phyloP scores from a whole-genome alignment of 2,888 invertebrate genomes.

The Nomada ferruginata region DNA sequence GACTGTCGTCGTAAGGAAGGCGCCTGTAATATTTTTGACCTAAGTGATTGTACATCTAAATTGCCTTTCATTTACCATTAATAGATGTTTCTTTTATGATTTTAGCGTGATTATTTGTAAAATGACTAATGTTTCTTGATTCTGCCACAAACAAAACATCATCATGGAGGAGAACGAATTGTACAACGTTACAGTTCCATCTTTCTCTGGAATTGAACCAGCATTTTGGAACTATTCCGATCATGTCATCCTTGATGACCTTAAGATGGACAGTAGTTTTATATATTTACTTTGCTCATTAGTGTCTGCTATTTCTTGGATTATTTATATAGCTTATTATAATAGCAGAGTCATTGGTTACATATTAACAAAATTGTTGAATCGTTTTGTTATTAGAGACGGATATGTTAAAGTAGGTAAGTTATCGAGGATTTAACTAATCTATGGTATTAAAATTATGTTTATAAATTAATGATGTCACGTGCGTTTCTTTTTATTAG shows the following conservation, averaged over 20 bases:
- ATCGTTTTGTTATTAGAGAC: conserved; percentile 93
- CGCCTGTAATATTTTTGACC: neutral
- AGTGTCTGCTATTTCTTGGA: conserved; percentile 94
- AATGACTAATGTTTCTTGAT: conserved; percentile 65
- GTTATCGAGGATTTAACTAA: conserved; percentile 69
- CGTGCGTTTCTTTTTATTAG: conserved; percentile 83
- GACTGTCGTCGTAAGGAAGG: neutral
- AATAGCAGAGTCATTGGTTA: conserved; percentile 96
- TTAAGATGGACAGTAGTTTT: conserved; percentile 92
- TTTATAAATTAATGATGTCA: neutral
- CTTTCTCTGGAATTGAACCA: conserved; percentile 76
- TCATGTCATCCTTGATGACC: conserved; percentile 87
- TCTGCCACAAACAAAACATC: conserved; percentile 43
- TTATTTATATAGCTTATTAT: conserved; percentile 97
- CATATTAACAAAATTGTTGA: conserved; percentile 94
- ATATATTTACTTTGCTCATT: conserved; percentile 92
- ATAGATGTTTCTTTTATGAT: conserved; percentile 37
- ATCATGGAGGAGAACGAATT: conserved; percentile 75
- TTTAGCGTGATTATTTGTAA: conserved; percentile 55
- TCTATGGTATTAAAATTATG: neutral
- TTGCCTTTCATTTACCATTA: neutral
- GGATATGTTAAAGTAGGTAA: conserved; percentile 95
- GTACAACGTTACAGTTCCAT: conserved; percentile 76
- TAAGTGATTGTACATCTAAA: neutral
- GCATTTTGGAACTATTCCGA: conserved; percentile 87